A percentile compares a stretch with the other conserved stretches of the same genome.
Conservation (phyloP, 2,888 invertebrate genomes). For the Leistus spinibarbis region DNA sequence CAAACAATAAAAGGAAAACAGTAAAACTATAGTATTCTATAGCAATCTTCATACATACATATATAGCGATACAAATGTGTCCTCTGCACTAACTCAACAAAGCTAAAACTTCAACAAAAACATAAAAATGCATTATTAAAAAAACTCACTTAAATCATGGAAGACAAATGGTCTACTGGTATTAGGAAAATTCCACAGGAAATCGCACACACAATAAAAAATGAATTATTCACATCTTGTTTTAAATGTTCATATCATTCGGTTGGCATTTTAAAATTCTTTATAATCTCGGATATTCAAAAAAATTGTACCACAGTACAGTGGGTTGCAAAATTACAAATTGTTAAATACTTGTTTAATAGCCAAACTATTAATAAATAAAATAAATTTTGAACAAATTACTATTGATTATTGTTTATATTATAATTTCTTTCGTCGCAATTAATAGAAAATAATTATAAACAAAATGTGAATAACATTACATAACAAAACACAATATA, state of each 20-base stretch:
- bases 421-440: not conserved
- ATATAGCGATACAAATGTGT: not conserved
- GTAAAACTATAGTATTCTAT: not conserved
- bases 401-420: no score
- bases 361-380: no score
- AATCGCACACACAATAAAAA: not conserved
- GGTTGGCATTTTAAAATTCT: no score
- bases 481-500: no score
- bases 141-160: not conserved
- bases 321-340: no score
- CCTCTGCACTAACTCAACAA: not conserved
- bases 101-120: not conserved
- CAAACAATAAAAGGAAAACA: not conserved
- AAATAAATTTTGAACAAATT: no score
- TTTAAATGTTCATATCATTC: no score
- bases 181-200: not conserved
- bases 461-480: not conserved
- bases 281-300: no score
- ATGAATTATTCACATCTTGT: not conserved
- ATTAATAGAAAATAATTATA: not conserved
- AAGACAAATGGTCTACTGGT: not conserved
- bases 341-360: no score
- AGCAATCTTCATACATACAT: not conserved
- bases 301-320: no score
- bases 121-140: not conserved